Conservation (phyloP, 2,888 invertebrate genomes). For the Cerceris ruficornis region DNA sequence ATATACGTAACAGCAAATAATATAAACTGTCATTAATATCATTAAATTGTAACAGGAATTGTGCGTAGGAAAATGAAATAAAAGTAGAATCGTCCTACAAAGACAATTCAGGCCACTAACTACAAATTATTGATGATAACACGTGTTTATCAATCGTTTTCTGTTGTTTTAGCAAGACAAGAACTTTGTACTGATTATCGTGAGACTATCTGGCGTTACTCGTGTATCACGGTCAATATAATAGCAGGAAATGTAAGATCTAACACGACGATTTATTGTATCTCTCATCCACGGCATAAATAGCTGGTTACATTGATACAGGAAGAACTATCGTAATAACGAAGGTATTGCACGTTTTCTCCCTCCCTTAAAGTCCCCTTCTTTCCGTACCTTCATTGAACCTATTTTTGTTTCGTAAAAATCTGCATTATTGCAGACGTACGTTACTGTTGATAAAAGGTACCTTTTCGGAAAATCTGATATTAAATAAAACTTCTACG, state of each 20-base stretch:
- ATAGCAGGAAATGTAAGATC: background rate
- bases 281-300: background rate
- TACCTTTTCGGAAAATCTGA: too few relatives aligned
- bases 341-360: background rate
- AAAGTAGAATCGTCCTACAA: background rate
- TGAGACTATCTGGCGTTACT: slow-evolving; percentile 2
- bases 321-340: background rate
- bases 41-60: background rate
- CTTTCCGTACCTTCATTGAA: background rate
- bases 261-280: background rate
- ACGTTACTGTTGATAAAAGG: too few relatives aligned
- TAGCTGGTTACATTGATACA: background rate
- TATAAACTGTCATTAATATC: too few relatives aligned
- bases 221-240: slow-evolving; percentile 8
- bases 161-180: background rate
- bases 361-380: background rate
- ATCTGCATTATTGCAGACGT: too few relatives aligned
- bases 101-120: background rate
- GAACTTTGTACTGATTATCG: slow-evolving; percentile 26
- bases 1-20: too few relatives aligned
- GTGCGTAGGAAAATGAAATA: background rate
- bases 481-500: too few relatives aligned
- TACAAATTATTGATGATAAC: background rate
- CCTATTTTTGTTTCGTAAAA: background rate
- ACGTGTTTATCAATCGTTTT: background rate